phyloP scores from a whole-genome alignment of 1,140 invertebrate species.

The Drosophila repletoides region DNA sequence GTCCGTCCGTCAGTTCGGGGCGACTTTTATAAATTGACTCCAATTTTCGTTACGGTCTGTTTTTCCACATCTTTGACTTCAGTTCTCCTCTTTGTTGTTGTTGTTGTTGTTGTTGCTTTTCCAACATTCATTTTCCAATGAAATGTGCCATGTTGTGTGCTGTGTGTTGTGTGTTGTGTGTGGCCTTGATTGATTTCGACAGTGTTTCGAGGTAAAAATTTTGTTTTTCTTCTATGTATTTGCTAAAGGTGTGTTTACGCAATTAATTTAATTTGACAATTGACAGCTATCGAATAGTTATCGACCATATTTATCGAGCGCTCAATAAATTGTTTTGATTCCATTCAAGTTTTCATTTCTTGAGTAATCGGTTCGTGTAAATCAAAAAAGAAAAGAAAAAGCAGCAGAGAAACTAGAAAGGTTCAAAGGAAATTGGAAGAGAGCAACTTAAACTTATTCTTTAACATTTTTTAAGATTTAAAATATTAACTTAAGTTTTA shows the following conservation, averaged over 20 bases:
- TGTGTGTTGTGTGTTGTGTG: conserved; percentile 36
- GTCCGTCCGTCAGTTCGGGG: no score
- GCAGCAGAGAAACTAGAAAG: no score
- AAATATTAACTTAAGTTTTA: no score
- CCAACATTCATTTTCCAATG: conserved; percentile 73
- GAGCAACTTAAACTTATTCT: no score
- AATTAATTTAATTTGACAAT: conserved; percentile 64
- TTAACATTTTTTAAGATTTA: no score
- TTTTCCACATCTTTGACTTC: conserved; percentile 49
- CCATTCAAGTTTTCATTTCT: no score
- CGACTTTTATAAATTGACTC: conserved; percentile 77
- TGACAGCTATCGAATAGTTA: conserved; percentile 66
- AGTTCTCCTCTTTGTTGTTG: conserved; percentile 9
- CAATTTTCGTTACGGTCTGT: conserved; percentile 67
- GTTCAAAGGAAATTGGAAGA: no score
- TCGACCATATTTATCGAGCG: conserved; percentile 37
- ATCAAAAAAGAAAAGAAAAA: no score
- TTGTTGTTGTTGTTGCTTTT: conserved; percentile 23
- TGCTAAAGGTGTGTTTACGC: conserved; percentile 52
- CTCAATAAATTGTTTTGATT: no score
- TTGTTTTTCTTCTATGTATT: conserved; percentile 4
- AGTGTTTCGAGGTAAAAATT: conserved; percentile 20
- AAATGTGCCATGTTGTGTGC: conserved; percentile 54
- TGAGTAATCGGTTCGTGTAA: no score
- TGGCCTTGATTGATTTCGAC: conserved; percentile 53